Evolutionary conservation across 1,140 invertebrate species (phyloP).

Genomic region (Lethocerus indicus): DNA sequence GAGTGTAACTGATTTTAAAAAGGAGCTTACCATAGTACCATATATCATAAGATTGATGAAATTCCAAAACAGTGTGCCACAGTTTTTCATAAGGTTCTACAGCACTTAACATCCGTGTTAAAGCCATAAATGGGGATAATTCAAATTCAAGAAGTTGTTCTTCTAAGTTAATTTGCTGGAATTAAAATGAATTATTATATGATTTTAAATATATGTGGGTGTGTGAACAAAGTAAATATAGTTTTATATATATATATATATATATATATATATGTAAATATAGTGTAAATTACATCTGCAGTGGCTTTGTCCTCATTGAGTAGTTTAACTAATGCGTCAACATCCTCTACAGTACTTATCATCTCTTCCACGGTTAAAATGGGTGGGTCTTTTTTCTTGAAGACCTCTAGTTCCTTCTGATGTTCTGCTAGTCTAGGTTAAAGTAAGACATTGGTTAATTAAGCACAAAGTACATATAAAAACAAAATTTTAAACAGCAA

Average conservation of each 20-base stretch:
- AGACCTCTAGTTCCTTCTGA: constrained; percentile 55
- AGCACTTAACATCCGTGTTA: constrained; percentile 54
- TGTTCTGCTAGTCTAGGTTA: constrained; percentile 43
- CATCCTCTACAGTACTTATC: constrained; percentile 50
- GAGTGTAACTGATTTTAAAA: no score
- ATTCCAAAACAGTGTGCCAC: constrained; percentile 78
- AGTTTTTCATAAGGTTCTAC: constrained; percentile 81
- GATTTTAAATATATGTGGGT: neutral
- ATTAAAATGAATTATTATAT: neutral
- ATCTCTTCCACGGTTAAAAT: constrained; percentile 66
- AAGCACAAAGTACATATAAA: neutral
- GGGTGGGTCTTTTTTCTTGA: constrained; percentile 73
- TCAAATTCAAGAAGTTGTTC: constrained; percentile 77
- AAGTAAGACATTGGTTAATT: constrained; percentile 1
- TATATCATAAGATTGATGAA: constrained; percentile 66
- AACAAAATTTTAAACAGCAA: neutral
- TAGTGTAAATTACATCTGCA: constrained; percentile 33
- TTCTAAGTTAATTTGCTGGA: constrained; percentile 54
- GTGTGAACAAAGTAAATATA: neutral
- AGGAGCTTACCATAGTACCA: constrained; percentile 43
- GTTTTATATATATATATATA: neutral
- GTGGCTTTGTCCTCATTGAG: constrained; percentile 53
- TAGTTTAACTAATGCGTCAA: constrained; percentile 45
- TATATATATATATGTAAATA: neutral
- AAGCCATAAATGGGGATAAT: constrained; percentile 52